These are phyloP conservation scores for Eptatretus atami DNA, from an alignment of 2,797 vertebrate genomes.

Conservation along the genomic window DNA sequence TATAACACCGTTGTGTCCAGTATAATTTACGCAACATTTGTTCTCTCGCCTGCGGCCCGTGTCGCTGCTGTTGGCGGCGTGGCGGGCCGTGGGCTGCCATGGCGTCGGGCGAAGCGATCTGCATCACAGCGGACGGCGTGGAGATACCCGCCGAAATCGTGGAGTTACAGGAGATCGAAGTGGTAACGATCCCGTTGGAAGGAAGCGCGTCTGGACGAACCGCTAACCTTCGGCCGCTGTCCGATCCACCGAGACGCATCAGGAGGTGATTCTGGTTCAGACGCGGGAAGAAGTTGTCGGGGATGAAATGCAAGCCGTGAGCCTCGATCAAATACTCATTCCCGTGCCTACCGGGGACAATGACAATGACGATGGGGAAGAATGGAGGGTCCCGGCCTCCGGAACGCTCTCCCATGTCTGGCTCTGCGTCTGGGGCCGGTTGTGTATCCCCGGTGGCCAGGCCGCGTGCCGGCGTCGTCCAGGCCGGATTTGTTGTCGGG, in stretches of 20 bases:
- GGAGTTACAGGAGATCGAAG: slow-evolving; percentile 2
- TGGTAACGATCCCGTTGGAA: slow-evolving; percentile 1
- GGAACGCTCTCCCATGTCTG: neutral
- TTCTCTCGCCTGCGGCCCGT: too few relatives aligned
- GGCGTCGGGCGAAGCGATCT: slow-evolving; percentile 2
- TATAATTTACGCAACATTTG: too few relatives aligned
- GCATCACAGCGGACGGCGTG: slow-evolving; percentile 3
- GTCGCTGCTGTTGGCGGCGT: too few relatives aligned
- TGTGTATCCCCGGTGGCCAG: neutral
- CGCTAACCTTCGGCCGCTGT: neutral
- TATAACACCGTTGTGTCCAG: too few relatives aligned
- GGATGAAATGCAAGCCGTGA: slow-evolving; percentile 2
- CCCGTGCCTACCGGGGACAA: slow-evolving; percentile 1
- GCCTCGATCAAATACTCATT: slow-evolving; percentile 2
- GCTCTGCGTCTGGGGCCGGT: neutral
- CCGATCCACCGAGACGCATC: neutral
- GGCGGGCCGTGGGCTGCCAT: neutral
- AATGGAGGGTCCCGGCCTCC: neutral
- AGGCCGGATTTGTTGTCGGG: neutral
- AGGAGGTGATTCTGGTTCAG: slow-evolving; percentile 4
- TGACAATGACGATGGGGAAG: neutral
- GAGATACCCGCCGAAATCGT: slow-evolving; percentile 3
- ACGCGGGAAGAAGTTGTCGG: slow-evolving; percentile 2
- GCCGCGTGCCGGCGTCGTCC: neutral
- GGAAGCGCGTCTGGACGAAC: neutral